Base-by-base conservation (phyloP, 2,113 vertebrate species). In the Platysteira castanea region DNA sequence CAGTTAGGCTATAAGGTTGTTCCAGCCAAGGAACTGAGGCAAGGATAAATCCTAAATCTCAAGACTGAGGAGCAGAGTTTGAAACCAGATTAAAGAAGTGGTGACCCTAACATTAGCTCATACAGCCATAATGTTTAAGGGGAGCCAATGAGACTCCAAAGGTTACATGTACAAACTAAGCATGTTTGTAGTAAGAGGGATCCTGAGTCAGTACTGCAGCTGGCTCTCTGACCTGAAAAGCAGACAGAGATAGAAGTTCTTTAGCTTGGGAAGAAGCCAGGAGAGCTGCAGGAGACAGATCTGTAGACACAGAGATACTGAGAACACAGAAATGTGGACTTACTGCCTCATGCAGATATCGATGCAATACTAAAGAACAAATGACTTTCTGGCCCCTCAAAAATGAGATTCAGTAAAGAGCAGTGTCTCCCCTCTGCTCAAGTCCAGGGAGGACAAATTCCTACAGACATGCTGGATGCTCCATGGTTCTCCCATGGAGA, bases 391-490 rank as follows among this genome's bases (percentile, higher is more conserved):
- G 15, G 16, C 46, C 44, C 8, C 5, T 50, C 35, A 54, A 60
- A 79, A 65, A 35, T 12, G 13, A 76, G 21, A 19, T 79, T 22
- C 41, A 59, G 7, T 24, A 87, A 78, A 67, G 21, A 41, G 8
- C 0, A 1, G 6, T 33, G 7, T 11, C 21, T 35, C 8, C 18
- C 10, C 9, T 50, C 61, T 60, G 12, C 44, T 88, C 24, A 31
- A 65, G 31, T 13, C 27, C 30, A 42, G 12, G 13, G 33, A 91
- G 92, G 30, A 70, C 18, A 39, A 84, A 54, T 49, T 74, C 39
- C 35, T 23, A 63, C 1, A 5, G 64, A 14, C 11, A 7, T 50
- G 13, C 11, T 3, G 0, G 13, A 3, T 47, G 49, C 15, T 37
- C 65, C 44, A 3, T 8, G 6, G 6, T n/a, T 47, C 11, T 69